These are phyloP conservation scores for Melanerpes formicivorus DNA, from an alignment of 2,113 vertebrate species.

Conservation along the genomic window DNA sequence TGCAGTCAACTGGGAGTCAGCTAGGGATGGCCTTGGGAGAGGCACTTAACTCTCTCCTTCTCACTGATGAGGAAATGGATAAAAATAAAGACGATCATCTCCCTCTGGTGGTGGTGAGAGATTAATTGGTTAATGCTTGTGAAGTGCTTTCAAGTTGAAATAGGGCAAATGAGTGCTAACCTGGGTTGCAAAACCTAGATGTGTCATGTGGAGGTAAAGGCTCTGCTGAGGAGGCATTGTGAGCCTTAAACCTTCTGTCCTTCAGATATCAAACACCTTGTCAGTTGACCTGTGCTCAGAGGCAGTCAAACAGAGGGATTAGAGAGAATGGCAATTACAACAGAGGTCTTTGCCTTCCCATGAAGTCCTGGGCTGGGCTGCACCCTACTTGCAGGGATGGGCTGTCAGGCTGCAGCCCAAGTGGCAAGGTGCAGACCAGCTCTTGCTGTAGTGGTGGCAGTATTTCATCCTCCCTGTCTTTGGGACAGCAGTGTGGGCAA, in stretches of 20 bases:
- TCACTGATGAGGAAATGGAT: conserved; percentile 23
- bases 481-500: not conserved
- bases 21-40: conserved; percentile 16
- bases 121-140: conserved; percentile 56
- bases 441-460: fast-evolving
- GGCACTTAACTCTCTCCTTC: conserved; percentile 33
- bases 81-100: conserved; percentile 44
- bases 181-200: conserved; percentile 23
- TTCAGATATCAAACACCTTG: not conserved
- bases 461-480: fast-evolving
- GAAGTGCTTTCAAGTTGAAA: conserved; percentile 58
- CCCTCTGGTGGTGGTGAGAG: conserved; percentile 4
- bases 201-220: conserved; percentile 37
- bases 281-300: not conserved
- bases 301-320: not conserved
- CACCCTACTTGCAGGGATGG: fast-evolving
- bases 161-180: conserved; percentile 6
- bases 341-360: not conserved
- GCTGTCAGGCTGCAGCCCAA: not conserved
- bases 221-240: not conserved
- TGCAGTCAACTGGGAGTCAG: not conserved
- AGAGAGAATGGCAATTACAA: not conserved
- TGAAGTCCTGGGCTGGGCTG: not conserved
- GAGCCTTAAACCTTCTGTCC: not conserved
- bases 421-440: not conserved